Percentiles rank a stretch among this genome's conserved stretches.
phyloP scores from a whole-genome alignment of 2,113 vertebrate species.

The Cariama cristata region DNA sequence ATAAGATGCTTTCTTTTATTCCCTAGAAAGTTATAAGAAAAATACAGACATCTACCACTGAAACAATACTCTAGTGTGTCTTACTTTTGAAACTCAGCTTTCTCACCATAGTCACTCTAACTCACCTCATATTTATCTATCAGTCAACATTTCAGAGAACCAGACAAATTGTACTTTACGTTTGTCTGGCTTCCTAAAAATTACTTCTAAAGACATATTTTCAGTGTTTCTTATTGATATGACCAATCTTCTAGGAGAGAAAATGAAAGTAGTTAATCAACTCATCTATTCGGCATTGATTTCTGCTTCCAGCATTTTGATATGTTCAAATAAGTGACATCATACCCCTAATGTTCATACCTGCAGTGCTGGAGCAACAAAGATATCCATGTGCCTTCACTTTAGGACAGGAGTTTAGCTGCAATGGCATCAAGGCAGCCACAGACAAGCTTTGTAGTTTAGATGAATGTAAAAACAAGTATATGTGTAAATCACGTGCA shows the following conservation, averaged over 20 bases:
- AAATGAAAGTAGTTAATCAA: background rate
- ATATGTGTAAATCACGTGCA: background rate
- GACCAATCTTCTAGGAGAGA: background rate
- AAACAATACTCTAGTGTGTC: background rate
- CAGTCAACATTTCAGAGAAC: background rate
- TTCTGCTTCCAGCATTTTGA: background rate
- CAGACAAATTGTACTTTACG: fast-evolving
- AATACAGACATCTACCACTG: background rate
- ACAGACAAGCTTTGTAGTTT: background rate
- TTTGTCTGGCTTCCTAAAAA: background rate
- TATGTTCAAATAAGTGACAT: background rate
- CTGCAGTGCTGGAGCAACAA: background rate
- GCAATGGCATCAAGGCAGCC: background rate
- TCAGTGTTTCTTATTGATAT: background rate
- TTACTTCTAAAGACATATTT: background rate
- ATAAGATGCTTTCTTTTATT: fast-evolving
- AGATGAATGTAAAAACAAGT: background rate
- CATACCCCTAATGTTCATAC: background rate
- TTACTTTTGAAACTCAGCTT: background rate
- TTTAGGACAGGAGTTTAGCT: background rate
- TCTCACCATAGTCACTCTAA: background rate
- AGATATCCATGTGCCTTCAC: background rate
- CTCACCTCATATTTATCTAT: background rate
- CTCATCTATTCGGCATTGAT: background rate
- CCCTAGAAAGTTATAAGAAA: background rate